Evolutionary conservation across 1,140 invertebrate species (phyloP).

Genomic region (Saccostrea cuccullata): DNA sequence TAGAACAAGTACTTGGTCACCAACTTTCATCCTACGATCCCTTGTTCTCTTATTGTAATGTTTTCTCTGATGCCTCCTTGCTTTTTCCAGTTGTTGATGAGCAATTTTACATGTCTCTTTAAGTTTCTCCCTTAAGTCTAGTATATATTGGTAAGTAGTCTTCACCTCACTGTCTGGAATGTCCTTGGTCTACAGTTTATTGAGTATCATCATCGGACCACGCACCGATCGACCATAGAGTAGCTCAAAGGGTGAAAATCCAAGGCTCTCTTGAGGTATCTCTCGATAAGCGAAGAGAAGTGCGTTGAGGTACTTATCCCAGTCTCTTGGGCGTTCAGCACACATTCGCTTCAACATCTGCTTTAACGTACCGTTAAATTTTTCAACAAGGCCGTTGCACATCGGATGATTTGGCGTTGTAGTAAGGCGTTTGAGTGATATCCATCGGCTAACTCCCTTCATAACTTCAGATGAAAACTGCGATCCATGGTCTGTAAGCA

Average conservation of each 20-base stretch:
- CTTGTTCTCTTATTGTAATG: too few species aligned
- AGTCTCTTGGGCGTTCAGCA: conserved; percentile 64
- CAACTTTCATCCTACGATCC: too few species aligned
- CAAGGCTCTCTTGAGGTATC: conserved; percentile 39
- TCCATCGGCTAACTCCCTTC: conserved; percentile 41
- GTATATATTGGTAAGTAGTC: too few species aligned
- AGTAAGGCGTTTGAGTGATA: conserved; percentile 48
- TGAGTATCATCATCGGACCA: too few species aligned
- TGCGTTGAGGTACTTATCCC: conserved; percentile 68
- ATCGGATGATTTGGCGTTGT: conserved; percentile 57
- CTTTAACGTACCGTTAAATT: conserved; percentile 67
- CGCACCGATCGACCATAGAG: too few species aligned
- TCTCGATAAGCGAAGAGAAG: conserved; percentile 42
- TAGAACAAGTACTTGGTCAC: too few species aligned
- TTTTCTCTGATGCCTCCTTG: too few species aligned
- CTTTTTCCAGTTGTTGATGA: too few species aligned
- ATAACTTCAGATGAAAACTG: conserved; percentile 56
- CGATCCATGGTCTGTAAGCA: conserved; percentile 59
- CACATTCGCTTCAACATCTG: conserved; percentile 61
- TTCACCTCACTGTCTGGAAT: too few species aligned
- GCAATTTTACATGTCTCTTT: too few species aligned
- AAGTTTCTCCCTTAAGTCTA: too few species aligned
- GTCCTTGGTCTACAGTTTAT: too few species aligned
- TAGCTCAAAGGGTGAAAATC: conserved; percentile 48
- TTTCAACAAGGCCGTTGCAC: conserved; percentile 69